These are phyloP conservation scores for Acrobasis suavella DNA, from an alignment of 2,888 invertebrate genomes.

Conservation along the genomic window DNA sequence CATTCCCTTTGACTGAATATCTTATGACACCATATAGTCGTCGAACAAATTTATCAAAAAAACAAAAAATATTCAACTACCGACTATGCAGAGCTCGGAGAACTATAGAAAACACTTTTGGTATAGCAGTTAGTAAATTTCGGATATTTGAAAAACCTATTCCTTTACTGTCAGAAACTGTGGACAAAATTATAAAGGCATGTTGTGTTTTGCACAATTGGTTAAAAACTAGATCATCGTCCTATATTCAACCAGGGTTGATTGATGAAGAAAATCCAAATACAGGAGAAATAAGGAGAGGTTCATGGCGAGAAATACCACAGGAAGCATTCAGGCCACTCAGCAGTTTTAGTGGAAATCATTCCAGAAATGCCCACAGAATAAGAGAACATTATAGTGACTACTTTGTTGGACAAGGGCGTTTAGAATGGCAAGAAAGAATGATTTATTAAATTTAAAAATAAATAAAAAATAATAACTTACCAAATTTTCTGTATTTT, in stretches of 20 bases:
- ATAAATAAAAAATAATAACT: constrained; percentile 1
- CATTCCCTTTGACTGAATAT: too few relatives aligned
- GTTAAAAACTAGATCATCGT: not conserved
- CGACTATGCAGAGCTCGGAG: constrained; percentile 24
- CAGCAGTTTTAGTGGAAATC: constrained; percentile 12
- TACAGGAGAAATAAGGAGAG: not conserved
- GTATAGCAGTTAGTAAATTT: constrained; percentile 27
- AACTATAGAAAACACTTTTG: constrained; percentile 27
- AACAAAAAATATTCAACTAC: constrained; percentile 29
- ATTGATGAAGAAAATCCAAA: constrained; percentile 1
- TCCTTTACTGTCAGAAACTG: constrained; percentile 5
- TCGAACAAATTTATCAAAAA: constrained; percentile 24
- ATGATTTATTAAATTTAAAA: too few relatives aligned
- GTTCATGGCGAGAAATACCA: constrained; percentile 1
- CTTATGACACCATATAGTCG: constrained; percentile 27
- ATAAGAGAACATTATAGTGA: constrained; percentile 10
- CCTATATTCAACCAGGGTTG: not conserved
- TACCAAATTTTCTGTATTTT: not conserved
- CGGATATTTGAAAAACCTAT: constrained; percentile 27
- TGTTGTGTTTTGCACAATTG: constrained; percentile 4
- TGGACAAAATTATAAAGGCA: constrained; percentile 1
- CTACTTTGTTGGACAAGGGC: constrained; percentile 16
- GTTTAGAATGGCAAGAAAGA: too few relatives aligned
- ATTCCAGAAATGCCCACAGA: constrained; percentile 12
- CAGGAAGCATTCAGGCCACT: constrained; percentile 1